phyloP scores from a whole-genome alignment of 2,797 vertebrate species.

The Cynodonichthys magdalenae region DNA sequence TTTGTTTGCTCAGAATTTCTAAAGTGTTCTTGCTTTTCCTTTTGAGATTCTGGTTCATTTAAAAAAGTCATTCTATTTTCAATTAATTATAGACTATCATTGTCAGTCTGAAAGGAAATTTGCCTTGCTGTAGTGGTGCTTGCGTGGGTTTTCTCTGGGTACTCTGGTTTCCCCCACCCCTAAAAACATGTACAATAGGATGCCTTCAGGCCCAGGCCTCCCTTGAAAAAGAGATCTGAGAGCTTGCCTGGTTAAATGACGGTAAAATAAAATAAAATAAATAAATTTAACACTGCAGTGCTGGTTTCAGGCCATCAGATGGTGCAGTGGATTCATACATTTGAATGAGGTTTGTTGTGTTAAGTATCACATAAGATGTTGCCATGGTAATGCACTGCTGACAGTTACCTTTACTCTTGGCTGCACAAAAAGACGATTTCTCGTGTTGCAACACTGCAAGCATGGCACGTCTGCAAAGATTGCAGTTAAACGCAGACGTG shows the following conservation, averaged over 20 bases:
- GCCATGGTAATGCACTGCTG: slow-evolving; percentile 68
- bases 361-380: slow-evolving; percentile 60
- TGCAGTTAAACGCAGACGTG: background rate
- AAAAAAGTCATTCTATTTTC: background rate
- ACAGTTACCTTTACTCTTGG: slow-evolving; percentile 47
- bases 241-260: too few species aligned
- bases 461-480: background rate
- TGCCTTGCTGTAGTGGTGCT: background rate
- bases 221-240: too few species aligned
- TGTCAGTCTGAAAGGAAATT: background rate
- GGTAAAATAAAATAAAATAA: too few species aligned
- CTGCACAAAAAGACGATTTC: slow-evolving; percentile 20
- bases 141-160: too few species aligned
- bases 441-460: slow-evolving; percentile 17
- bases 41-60: background rate
- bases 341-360: slow-evolving; percentile 33
- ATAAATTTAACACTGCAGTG: slow-evolving; percentile 52
- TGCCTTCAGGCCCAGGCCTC: too few species aligned
- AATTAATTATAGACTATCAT: background rate
- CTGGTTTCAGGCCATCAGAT: slow-evolving; percentile 62
- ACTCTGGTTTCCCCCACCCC: too few species aligned
- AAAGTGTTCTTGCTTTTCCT: too few species aligned
- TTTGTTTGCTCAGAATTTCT: too few species aligned
- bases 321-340: slow-evolving; percentile 64
- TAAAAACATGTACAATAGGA: too few species aligned